Percentiles rank a stretch among this genome's conserved stretches.
These are phyloP conservation scores for Microctenopoma lineatum DNA, from an alignment of 2,797 vertebrate genomes.

Conservation along the genomic window DNA sequence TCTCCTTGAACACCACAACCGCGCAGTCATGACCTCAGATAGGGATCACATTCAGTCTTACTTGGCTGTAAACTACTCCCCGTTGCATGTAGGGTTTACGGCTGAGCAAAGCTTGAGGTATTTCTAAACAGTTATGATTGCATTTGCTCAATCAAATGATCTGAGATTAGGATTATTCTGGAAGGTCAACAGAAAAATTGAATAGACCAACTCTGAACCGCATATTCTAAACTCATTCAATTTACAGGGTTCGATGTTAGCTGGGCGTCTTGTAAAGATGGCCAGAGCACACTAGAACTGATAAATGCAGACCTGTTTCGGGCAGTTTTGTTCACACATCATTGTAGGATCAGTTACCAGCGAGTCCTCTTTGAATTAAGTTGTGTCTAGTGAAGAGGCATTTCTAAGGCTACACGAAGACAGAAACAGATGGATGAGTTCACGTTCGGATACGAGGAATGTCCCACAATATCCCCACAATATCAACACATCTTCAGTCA, in stretches of 20 bases:
- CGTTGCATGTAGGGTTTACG: conserved; percentile 72
- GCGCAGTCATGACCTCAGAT: conserved; percentile 69
- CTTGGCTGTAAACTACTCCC: conserved; percentile 74
- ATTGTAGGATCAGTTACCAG: conserved; percentile 11
- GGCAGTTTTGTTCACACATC: conserved; percentile 36
- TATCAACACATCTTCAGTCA: not conserved
- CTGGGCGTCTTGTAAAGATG: conserved; percentile 47
- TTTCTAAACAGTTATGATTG: conserved; percentile 78
- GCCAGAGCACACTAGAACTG: conserved; percentile 29
- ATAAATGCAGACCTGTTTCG: conserved; percentile 44
- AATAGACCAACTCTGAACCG: conserved; percentile 42
- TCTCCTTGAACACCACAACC: conserved; percentile 57
- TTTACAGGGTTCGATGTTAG: conserved; percentile 58
- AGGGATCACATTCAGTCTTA: conserved; percentile 69
- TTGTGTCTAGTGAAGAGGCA: not conserved
- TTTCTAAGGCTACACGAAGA: not conserved
- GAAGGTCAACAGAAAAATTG: conserved; percentile 60
- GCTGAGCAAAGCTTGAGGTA: conserved; percentile 60
- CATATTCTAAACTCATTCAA: conserved; percentile 49
- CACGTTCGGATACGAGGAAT: conserved; percentile 2
- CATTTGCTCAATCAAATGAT: conserved; percentile 76
- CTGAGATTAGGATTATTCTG: conserved; percentile 65
- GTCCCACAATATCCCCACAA: conserved; percentile 6
- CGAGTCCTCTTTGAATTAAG: conserved; percentile 14
- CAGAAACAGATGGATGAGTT: conserved; percentile 24